These are phyloP conservation scores for Notolepis coatsorum DNA, from an alignment of 2,797 vertebrate species.

Conservation along the genomic window DNA sequence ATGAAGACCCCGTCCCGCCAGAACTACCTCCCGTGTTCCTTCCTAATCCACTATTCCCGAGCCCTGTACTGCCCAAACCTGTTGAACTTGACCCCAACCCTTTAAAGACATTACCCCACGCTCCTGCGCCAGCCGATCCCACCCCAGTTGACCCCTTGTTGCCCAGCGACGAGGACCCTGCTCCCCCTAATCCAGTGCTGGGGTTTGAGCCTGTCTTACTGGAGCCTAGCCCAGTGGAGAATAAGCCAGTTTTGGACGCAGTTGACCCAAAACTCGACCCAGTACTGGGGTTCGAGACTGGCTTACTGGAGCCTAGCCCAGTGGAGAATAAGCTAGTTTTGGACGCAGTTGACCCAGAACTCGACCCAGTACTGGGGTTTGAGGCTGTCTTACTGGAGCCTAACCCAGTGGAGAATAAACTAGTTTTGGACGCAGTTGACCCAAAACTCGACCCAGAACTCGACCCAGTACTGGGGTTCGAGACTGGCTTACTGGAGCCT, in stretches of 20 bases:
- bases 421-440: no score
- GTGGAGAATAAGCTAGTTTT: background rate
- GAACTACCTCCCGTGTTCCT: conserved; percentile 31
- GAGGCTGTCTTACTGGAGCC: background rate
- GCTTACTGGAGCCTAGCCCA: background rate
- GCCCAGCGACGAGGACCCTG: conserved; percentile 9
- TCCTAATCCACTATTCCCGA: conserved; percentile 19
- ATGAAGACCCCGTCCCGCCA: conserved; percentile 34
- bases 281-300: no score
- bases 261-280: background rate
- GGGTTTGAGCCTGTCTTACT: conserved; percentile 30
- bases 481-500: conserved; percentile 5
- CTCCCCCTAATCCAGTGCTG: conserved; percentile 41
- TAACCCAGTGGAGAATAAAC: background rate
- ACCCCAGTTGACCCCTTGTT: conserved; percentile 14
- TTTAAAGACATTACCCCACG: no score
- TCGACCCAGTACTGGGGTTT: no score
- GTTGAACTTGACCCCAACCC: conserved; percentile 10
- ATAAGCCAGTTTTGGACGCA: conserved; percentile 14
- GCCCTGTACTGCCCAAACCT: conserved; percentile 19
- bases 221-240: background rate
- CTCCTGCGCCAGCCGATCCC: conserved; percentile 36
- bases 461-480: background rate
- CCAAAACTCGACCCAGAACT: no score
- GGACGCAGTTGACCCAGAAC: background rate